Base-by-base conservation (phyloP, 2,888 invertebrate species). In the Trissolcus japonicus region DNA sequence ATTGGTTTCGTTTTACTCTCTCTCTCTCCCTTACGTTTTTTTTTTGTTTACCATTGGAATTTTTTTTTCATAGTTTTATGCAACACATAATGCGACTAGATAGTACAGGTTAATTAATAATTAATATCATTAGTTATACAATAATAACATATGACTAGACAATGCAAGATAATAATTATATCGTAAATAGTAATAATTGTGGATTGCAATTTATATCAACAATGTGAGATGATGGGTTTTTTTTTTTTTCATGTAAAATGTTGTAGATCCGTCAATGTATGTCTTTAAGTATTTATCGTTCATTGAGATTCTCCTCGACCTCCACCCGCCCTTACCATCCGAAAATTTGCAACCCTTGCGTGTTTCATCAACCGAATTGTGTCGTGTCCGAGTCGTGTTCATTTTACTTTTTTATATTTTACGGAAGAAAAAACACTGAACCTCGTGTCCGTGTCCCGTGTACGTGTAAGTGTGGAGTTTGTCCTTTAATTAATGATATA, bases 151-250 rank as follows among this genome's bases (percentile, higher is more conserved):
- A 88, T 88, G 87, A 87, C 88, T 88, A 88, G 88, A 88, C 88
- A 88, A 88, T 88, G 88, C 87, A 88, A 88, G 88, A 88, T 88
- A 88, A 88, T 88, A 88, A 88, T 88, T 88, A 88, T 88, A 88
- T 88, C 83, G 85, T 88, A 88, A 88, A 87, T 88, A 88, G 84
- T 88, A 88, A 88, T 88, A 88, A 88, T 88, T 86, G 85, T 88
- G 87, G 88, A 88, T 88, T 86, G 88, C 87, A 88, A 88, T 88
- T 88, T 86, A 87, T 88, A 86, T 88, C 85, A 88, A 88, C 87
- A 88, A 88, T 87, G 86, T 88, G 85, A 84, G 82, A 86, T 84
- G 86, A 86, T 86, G 86, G 85, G 84, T 85, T 25, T 25, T 25
- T 19, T 25, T 25, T 25, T 19, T 25, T 25, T 25, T 85, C 81